Base-by-base conservation (phyloP, 2,888 invertebrate genomes). In the Athetis lepigone region DNA sequence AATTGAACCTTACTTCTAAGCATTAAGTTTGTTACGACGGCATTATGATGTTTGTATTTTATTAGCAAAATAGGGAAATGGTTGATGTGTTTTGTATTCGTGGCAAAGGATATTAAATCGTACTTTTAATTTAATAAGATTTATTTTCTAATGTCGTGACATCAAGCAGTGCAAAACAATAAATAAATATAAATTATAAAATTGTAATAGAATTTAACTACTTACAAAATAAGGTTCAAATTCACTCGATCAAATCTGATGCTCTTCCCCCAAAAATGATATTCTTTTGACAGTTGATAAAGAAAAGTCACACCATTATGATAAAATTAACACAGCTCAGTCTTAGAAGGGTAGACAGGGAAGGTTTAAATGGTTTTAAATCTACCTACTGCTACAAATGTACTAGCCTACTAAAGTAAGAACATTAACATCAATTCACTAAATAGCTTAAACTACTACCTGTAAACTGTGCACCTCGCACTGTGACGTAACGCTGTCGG, bases 241-340 rank as follows among this genome's bases (percentile, higher is more conserved):
- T 21, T 57, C 2, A 36, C 0, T 25, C 40, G 0, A 36, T 16
- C 0, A 4, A 18, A 0, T 2, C 11, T 49, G n/a, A n/a, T n/a
- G 81, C 77, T 82, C 23, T 82, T 86, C 88, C 77, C 79, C 76
- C 82, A 82, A 80, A 80, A 83, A 79, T 82, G 78, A 80, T 80
- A 70, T 82, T 73, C 52, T 74, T 79, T 82, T 90, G 90, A 90
- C 90, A 86, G 82, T 70, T 82, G 62, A 62, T 51, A 50, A 45
- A 52, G 49, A 37, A 43, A 51, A 55, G 19, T 58, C 37, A 33
- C 56, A 70, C 80, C n/a, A n/a, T 80, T 77, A 72, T 77, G 61
- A 67, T 75, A 77, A 79, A 72, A 75, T 76, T 70, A 66, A 49
- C 7, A 4, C 11, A 13, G 13, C 5, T 11, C 25, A 4, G 25